Evolutionary conservation across 2,888 invertebrate genomes (phyloP).

Genomic region (Diarsia dahlii): DNA sequence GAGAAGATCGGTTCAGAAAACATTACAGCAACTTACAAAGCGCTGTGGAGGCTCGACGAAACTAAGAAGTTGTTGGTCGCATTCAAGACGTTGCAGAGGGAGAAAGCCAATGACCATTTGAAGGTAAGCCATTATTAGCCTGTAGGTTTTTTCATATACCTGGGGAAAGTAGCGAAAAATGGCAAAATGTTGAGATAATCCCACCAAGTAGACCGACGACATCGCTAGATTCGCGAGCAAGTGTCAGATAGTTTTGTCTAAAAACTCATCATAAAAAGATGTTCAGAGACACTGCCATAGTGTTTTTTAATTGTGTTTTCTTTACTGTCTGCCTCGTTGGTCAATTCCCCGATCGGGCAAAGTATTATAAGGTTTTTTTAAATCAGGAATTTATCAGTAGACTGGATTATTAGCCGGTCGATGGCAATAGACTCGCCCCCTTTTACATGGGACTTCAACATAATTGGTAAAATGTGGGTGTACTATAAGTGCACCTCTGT

Average conservation of each 20-base stretch:
- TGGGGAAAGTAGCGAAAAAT: not conserved
- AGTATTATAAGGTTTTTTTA: not conserved
- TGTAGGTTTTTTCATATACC: not conserved
- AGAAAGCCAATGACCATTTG: slow-evolving; percentile 91
- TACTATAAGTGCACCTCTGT: not conserved
- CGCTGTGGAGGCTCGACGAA: slow-evolving; percentile 94
- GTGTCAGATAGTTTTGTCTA: no score
- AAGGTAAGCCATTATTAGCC: slow-evolving; percentile 83
- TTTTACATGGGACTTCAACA: not conserved
- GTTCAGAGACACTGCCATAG: no score
- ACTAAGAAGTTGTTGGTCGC: slow-evolving; percentile 95
- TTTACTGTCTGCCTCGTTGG: not conserved
- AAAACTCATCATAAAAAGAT: no score
- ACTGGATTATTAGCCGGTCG: not conserved
- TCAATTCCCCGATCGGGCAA: not conserved
- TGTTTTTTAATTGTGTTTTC: no score
- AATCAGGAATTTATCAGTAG: not conserved
- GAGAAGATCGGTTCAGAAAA: slow-evolving; percentile 91
- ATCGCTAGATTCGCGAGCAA: no score
- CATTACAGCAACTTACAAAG: slow-evolving; percentile 93
- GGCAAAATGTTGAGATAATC: not conserved
- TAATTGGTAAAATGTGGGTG: not conserved
- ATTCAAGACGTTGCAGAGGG: slow-evolving; percentile 94
- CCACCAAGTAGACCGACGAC: no score
- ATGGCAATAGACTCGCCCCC: not conserved